A percentile compares a stretch with the other conserved stretches of the same genome.
Evolutionary conservation across 2,113 vertebrate species (phyloP).

Genomic region (Gymnobelideus leadbeateri): DNA sequence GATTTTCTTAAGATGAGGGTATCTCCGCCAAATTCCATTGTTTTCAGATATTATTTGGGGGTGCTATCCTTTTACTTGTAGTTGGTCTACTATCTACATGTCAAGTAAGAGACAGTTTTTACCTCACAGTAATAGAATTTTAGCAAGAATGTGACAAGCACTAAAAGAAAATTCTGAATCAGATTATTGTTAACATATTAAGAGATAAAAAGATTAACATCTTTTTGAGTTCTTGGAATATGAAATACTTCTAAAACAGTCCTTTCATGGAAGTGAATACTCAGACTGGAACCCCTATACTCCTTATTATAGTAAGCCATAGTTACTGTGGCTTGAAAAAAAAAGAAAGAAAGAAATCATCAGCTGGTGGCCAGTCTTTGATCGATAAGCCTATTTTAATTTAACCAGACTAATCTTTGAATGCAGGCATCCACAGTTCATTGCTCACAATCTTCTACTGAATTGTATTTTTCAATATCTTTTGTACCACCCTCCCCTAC

Average conservation of each 20-base stretch:
- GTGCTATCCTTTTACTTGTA: not conserved
- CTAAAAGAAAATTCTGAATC: slow-evolving; percentile 7
- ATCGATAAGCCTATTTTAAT: too few species aligned
- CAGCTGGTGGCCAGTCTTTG: too few species aligned
- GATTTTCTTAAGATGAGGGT: slow-evolving; percentile 20
- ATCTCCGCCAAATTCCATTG: slow-evolving; percentile 1
- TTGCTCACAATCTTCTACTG: too few species aligned
- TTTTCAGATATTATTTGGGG: not conserved
- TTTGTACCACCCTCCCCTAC: too few species aligned
- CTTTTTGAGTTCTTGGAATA: not conserved
- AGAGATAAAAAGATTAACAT: not conserved
- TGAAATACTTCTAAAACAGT: not conserved
- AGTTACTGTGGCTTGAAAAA: not conserved
- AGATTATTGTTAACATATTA: not conserved
- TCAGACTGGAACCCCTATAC: not conserved
- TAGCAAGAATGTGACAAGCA: slow-evolving; percentile 1
- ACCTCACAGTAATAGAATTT: slow-evolving; percentile 4
- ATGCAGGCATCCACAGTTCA: too few species aligned
- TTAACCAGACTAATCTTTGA: too few species aligned
- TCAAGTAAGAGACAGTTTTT: not conserved
- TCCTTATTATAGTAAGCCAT: not conserved
- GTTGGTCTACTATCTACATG: not conserved
- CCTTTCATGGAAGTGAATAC: not conserved
- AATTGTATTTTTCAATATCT: too few species aligned
- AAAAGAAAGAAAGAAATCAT: too few species aligned